Conservation (phyloP, 2,888 invertebrate genomes). For the Meta bourneti region DNA sequence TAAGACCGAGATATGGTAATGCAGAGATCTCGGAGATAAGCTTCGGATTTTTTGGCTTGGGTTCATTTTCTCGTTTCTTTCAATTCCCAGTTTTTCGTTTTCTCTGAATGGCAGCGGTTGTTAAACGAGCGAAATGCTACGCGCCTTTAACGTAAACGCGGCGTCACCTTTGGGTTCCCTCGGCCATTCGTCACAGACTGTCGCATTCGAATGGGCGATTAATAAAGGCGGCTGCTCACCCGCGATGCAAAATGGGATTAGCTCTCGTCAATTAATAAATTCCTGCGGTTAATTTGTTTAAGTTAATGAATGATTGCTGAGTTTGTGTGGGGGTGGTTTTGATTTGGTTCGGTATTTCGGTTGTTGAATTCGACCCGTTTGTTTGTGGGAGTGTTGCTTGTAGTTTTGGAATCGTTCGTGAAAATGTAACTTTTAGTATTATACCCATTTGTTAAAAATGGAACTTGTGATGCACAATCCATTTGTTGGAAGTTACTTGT, state of each 20-base stretch:
- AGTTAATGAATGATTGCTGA: no score
- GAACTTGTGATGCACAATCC: no score
- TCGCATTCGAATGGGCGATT: not conserved
- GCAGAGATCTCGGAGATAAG: constrained; percentile 32
- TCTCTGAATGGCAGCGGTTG: constrained; percentile 1
- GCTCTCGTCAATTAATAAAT: no score
- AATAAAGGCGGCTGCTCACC: constrained; percentile 12
- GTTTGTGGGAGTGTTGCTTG: no score
- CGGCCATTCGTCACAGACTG: constrained; percentile 14
- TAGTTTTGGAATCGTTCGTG: no score
- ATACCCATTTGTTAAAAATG: no score
- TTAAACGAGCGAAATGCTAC: constrained; percentile 5
- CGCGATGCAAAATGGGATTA: not conserved
- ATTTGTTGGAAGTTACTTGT: no score
- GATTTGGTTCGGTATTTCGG: no score
- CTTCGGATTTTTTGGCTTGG: not conserved
- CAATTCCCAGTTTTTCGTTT: not conserved
- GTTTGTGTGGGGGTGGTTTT: no score
- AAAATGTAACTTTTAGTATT: no score
- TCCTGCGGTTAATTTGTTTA: no score
- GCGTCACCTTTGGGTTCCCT: constrained; percentile 13
- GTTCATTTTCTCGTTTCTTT: constrained; percentile 3
- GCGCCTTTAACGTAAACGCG: constrained; percentile 28
- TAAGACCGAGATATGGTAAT: constrained; percentile 11
- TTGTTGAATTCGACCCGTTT: no score